phyloP scores from a whole-genome alignment of 2,888 invertebrate species.

The Perdita meconis region DNA sequence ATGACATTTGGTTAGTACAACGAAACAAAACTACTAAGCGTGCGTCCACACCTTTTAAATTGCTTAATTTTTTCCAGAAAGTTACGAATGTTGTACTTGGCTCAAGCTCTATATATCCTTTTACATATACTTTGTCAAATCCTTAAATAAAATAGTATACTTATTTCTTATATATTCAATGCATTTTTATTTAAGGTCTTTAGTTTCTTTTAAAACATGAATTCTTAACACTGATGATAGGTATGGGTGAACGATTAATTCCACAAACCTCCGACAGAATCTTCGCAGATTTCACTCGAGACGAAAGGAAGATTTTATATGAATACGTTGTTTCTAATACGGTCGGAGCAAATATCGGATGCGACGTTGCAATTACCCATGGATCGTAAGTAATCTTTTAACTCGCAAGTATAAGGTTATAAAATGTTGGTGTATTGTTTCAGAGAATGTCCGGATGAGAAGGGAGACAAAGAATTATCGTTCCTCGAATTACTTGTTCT shows the following conservation, averaged over 20 bases:
- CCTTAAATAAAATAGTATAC: constrained; percentile 20
- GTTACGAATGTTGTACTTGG: constrained; percentile 76
- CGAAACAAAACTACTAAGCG: constrained; percentile 8
- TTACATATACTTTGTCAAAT: constrained; percentile 80
- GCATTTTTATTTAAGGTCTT: constrained; percentile 24
- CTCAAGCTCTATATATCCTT: constrained; percentile 82
- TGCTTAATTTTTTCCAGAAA: constrained; percentile 80
- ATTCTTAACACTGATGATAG: constrained; percentile 77
- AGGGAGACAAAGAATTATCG: constrained; percentile 67
- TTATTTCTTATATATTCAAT: constrained; percentile 26
- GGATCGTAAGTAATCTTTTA: constrained; percentile 70
- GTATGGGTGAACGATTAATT: constrained; percentile 79
- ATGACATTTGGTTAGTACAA: constrained; percentile 78
- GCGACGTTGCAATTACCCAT: constrained; percentile 77
- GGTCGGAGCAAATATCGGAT: constrained; percentile 76
- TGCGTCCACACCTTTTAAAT: constrained; percentile 64
- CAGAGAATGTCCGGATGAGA: constrained; percentile 56
- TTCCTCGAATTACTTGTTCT: constrained; percentile 78
- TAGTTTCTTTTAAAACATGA: constrained; percentile 50
- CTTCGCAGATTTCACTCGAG: constrained; percentile 81
- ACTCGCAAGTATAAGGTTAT: not conserved
- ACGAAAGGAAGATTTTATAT: constrained; percentile 82
- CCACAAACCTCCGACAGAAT: constrained; percentile 83
- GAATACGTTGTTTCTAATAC: constrained; percentile 81
- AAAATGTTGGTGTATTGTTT: constrained; percentile 1